Base-by-base conservation (phyloP, 2,888 invertebrate species). In the Nomada fabriciana region DNA sequence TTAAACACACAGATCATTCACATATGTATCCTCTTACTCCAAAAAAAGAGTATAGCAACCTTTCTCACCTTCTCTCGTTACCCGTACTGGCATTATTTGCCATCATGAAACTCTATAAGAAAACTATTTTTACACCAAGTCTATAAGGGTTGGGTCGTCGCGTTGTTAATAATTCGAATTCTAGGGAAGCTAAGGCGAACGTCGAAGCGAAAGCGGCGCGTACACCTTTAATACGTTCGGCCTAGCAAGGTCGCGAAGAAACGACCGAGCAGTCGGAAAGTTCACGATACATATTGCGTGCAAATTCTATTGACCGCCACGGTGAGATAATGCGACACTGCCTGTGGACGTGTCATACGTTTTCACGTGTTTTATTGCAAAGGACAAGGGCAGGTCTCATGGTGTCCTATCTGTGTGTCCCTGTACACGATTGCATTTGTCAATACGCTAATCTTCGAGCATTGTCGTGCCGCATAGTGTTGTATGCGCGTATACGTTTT, bases 171-270 rank as follows among this genome's bases (percentile, higher is more conserved):
- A 77, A 77, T 80, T 71, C 70, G n/a, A 61, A 55, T 36, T 61
- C 55, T 23, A 61, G 59, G 36, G 0, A n/a, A 57, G 13, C 61
- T 5, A 15, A 55, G 25, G 10, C 25, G 47, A 55, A 53, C 36
- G 4, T 50, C 3, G 15, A 43, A 43, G 29, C 60, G 36, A 68
- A 42, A 63, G 36, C 36, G n/a, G 15, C 13, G 13, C 9, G 23
- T 57, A 52, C 53, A 55, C 59, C 53, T 71, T 65, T 53, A 59
- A 67, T 70, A 63, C 64, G 52, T 29, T 64, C 50, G 70, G 59
- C 74, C 74, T 77, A 53, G 81, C 83, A 87, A 87, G 87, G 85
- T 80, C 83, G 83, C 76, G 68, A 65, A 25, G 76, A 77, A 80
- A 53, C 70, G 65, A 57, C 61, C 68, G 57, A 15, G 23, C 70